These are phyloP conservation scores for Pimpla rufipes DNA, from an alignment of 2,888 invertebrate species.

Conservation along the genomic window DNA sequence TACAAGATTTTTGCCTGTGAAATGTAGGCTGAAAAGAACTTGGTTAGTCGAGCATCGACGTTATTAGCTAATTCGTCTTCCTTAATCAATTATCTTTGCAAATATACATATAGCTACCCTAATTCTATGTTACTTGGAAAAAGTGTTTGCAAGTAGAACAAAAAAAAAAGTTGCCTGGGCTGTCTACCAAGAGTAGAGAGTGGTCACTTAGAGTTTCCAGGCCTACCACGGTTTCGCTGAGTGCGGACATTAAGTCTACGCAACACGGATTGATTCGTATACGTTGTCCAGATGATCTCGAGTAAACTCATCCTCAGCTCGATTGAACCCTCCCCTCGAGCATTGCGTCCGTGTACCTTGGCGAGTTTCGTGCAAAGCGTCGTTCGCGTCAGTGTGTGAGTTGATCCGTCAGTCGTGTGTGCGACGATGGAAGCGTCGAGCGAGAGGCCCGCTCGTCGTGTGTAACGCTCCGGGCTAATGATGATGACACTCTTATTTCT, in stretches of 20 bases:
- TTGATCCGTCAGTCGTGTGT: background rate
- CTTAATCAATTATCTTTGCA: no score
- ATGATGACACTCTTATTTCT: constrained; percentile 85
- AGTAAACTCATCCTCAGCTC: constrained; percentile 7
- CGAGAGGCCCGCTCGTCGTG: constrained; percentile 69
- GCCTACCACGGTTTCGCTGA: no score
- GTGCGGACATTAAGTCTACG: background rate
- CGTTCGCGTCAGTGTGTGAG: background rate
- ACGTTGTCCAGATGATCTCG: background rate
- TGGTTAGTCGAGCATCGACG: no score
- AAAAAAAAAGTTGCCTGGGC: no score
- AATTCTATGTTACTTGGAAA: no score
- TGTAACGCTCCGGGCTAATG: constrained; percentile 84
- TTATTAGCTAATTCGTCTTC: no score
- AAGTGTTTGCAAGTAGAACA: no score
- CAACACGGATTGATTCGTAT: constrained; percentile 7
- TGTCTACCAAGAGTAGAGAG: no score
- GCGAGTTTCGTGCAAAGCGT: constrained; percentile 26
- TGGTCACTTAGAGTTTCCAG: no score
- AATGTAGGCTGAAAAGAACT: no score
- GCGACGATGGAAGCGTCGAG: background rate
- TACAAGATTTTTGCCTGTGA: no score
- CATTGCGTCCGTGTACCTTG: constrained; percentile 9
- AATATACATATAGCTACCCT: no score
- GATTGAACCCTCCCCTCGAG: constrained; percentile 2